Evolutionary conservation across 2,113 vertebrate species (phyloP).

Genomic region (Stigmatopora argus): DNA sequence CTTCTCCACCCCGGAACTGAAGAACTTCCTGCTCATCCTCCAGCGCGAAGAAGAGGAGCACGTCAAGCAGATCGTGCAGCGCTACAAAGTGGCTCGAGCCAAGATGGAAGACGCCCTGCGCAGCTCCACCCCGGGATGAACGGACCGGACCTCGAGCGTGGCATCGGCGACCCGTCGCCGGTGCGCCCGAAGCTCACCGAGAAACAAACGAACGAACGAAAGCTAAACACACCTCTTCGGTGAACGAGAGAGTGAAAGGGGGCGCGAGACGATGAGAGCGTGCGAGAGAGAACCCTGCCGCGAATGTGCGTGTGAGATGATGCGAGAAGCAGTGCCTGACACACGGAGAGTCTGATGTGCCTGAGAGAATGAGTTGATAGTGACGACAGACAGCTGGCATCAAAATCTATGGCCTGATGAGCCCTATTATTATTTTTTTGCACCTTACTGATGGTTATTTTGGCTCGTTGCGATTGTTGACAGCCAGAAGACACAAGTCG

Average conservation of each 20-base stretch:
- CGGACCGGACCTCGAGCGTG: constrained; percentile 9
- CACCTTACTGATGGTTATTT: too few relatives aligned
- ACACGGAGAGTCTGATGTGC: constrained; percentile 69
- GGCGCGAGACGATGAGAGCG: constrained; percentile 52
- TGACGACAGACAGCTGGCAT: constrained; percentile 42
- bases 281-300: constrained; percentile 49
- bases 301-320: constrained; percentile 62
- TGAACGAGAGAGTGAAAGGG: constrained; percentile 60
- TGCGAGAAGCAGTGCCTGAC: constrained; percentile 67
- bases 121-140: constrained; percentile 75
- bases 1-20: constrained; percentile 87
- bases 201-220: constrained; percentile 17
- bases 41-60: constrained; percentile 91
- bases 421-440: constrained; percentile 10
- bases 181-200: constrained; percentile 56
- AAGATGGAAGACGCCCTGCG: constrained; percentile 81
- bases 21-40: constrained; percentile 89
- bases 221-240: constrained; percentile 53
- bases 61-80: constrained; percentile 80
- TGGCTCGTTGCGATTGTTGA: too few relatives aligned
- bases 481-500: too few relatives aligned
- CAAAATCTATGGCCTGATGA: constrained; percentile 27
- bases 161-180: constrained; percentile 42
- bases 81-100: constrained; percentile 79
- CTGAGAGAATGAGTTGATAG: constrained; percentile 65